Evolutionary conservation across 2,113 vertebrate genomes (phyloP), one percentile per base, ranked within the genome.

Genomic region (Eolophus roseicapilla): DNA sequence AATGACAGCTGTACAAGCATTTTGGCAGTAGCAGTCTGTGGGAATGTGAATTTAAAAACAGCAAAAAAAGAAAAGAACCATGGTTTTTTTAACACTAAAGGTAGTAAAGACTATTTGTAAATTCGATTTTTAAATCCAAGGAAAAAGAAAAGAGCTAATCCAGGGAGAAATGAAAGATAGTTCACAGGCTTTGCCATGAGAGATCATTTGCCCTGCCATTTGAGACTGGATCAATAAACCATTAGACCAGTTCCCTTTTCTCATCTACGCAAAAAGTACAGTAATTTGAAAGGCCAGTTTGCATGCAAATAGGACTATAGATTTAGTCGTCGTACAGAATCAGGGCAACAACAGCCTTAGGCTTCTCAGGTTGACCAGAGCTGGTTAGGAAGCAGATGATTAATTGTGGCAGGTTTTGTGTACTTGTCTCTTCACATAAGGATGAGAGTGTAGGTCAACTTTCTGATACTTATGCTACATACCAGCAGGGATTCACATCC

Each of bases 351-450:
- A 63, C 60, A 93, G 96, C 96, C 90, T 17, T 35, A 82, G 93
- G 97, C 90, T 90, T 82, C 89, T 95, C 88, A 96, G 94, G 93
- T 97, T 96, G 91, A 94, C 93, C 93, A 75, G 86, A 91, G 78
- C 65, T 91, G 63, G 53, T 91, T 95, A 86, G 79, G 59, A 95
- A 93, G 31, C 82, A 84, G 79, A 95, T 95, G 95, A 97, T 96
- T 95, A 97, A 94, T 85, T 82, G 76, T 97, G 96, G 94, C 95
- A 93, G 91, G 59, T 93, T 93, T 94, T 96, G 43, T 65, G 28
- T 91, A 92, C 73, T 94, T 97, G 95, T 96, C 96, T 91, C 86
- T 92, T 96, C 89, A 87, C n/a, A 95, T 96, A 92, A 97, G 47
- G 39, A 90, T 69, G 49, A 76, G 53, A 57, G 49, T 31, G 14